phyloP scores from a whole-genome alignment of 1,140 invertebrate species.

The Agrypnia vestita region DNA sequence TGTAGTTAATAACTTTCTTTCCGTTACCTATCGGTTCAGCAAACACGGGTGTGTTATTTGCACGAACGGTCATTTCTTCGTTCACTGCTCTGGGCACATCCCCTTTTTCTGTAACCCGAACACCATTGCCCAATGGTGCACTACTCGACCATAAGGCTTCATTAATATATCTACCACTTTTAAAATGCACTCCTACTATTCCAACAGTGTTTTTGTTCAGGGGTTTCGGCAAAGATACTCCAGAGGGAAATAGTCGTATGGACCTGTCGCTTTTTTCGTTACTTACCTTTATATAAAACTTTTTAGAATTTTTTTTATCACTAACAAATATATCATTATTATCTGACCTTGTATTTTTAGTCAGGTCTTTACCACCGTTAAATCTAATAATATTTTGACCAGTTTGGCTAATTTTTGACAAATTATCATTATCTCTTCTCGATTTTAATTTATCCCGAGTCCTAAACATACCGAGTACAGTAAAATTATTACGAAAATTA shows the following conservation, averaged over 20 bases:
- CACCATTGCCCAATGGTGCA: background rate
- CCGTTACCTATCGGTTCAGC: slow-evolving; percentile 21
- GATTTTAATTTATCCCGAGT: background rate
- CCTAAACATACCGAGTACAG: background rate
- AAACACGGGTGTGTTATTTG: slow-evolving; percentile 17
- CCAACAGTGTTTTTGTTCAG: too few relatives aligned
- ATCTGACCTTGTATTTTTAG: too few relatives aligned
- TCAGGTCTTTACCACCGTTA: too few relatives aligned
- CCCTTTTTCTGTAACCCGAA: background rate
- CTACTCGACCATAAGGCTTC: background rate
- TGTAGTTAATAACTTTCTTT: slow-evolving; percentile 48
- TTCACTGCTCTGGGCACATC: slow-evolving; percentile 7
- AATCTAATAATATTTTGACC: too few relatives aligned
- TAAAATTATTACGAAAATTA: background rate
- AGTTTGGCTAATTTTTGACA: too few relatives aligned
- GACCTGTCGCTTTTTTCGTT: too few relatives aligned
- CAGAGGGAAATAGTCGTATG: too few relatives aligned
- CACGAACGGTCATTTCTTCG: slow-evolving; percentile 2
- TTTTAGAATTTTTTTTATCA: too few relatives aligned
- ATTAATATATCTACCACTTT: background rate
- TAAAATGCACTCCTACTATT: too few relatives aligned
- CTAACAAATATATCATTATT: too few relatives aligned
- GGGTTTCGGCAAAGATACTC: too few relatives aligned
- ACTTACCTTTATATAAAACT: too few relatives aligned
- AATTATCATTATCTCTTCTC: background rate